A percentile compares a stretch with the other conserved stretches of the same genome.
Conservation (phyloP, 2,888 invertebrate genomes). For the Parascotia fuliginaria region DNA sequence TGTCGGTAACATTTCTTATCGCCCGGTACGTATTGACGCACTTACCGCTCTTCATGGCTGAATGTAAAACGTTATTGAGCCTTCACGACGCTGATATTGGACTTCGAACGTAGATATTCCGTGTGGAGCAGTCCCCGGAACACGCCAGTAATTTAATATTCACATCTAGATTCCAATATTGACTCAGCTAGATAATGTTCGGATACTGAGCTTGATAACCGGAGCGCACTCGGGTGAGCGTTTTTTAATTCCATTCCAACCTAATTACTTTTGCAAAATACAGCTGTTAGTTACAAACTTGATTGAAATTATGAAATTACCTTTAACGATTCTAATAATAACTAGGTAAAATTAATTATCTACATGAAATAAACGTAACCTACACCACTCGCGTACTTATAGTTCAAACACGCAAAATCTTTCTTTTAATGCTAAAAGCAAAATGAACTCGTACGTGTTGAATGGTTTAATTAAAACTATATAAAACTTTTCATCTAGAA, state of each 20-base stretch:
- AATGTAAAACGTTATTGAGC: conserved; percentile 73
- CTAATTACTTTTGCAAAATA: neutral
- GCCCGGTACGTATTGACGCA: conserved; percentile 62
- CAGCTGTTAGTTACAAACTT: neutral
- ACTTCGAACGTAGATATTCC: conserved; percentile 62
- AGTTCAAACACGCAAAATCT: too few species aligned
- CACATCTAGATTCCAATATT: conserved; percentile 52
- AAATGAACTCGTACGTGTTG: conserved; percentile 17
- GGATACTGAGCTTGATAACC: conserved; percentile 22
- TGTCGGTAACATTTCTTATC: conserved; percentile 72
- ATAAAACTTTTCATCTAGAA: conserved; percentile 23
- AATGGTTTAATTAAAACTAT: conserved; percentile 34
- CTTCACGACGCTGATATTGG: conserved; percentile 65
- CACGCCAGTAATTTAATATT: conserved; percentile 59
- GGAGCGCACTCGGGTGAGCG: conserved; percentile 5
- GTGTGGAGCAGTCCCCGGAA: conserved; percentile 49
- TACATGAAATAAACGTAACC: neutral
- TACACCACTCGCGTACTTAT: neutral
- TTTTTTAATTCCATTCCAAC: conserved; percentile 19
- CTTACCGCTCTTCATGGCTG: conserved; percentile 62
- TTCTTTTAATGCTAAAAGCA: neutral
- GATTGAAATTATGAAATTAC: neutral
- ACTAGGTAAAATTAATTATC: neutral
- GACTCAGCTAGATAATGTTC: conserved; percentile 32
- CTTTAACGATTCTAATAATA: neutral